A percentile compares a stretch with the other conserved stretches of the same genome.
Evolutionary conservation across 2,113 vertebrate genomes (phyloP).

Genomic region (Phoxinus phoxinus): DNA sequence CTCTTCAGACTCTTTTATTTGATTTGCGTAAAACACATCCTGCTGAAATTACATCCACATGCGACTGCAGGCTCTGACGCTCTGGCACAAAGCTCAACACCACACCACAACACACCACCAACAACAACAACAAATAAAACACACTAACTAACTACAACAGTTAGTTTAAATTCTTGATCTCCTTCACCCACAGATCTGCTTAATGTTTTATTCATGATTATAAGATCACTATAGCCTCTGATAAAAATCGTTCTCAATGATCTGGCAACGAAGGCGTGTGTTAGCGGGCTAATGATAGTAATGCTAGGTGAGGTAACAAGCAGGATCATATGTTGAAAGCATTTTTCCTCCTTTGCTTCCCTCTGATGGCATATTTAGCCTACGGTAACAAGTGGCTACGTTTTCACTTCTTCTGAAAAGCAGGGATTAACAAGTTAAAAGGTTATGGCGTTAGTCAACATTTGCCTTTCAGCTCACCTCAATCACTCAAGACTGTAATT

Average conservation of each 20-base stretch:
- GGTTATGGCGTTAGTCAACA: slow-evolving; percentile 75
- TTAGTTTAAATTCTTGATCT: not conserved
- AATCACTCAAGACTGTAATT: slow-evolving; percentile 70
- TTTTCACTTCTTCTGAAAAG: slow-evolving; percentile 74
- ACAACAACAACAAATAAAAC: slow-evolving; percentile 33
- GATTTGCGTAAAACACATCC: slow-evolving; percentile 71
- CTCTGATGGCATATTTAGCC: slow-evolving; percentile 73
- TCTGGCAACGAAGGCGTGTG: not conserved
- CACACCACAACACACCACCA: slow-evolving; percentile 51
- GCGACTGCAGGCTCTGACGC: slow-evolving; percentile 64
- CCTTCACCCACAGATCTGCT: slow-evolving; percentile 1
- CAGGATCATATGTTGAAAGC: slow-evolving; percentile 50
- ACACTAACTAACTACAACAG: slow-evolving; percentile 19
- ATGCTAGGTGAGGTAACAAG: slow-evolving; percentile 65
- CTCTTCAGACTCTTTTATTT: slow-evolving; percentile 71
- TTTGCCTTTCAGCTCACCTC: slow-evolving; percentile 73
- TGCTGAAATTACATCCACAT: slow-evolving; percentile 79
- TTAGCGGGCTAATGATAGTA: slow-evolving; percentile 41
- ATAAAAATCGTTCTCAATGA: not conserved
- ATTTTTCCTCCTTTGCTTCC: slow-evolving; percentile 66
- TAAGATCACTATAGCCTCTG: not conserved
- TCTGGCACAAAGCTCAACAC: slow-evolving; percentile 62
- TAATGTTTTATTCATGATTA: slow-evolving; percentile 5
- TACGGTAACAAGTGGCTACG: slow-evolving; percentile 67
- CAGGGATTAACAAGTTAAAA: slow-evolving; percentile 74